Evolutionary conservation across 1,140 invertebrate genomes (phyloP), one percentile per base, ranked within the genome.

Genomic region (Rhyacophila brunnea): DNA sequence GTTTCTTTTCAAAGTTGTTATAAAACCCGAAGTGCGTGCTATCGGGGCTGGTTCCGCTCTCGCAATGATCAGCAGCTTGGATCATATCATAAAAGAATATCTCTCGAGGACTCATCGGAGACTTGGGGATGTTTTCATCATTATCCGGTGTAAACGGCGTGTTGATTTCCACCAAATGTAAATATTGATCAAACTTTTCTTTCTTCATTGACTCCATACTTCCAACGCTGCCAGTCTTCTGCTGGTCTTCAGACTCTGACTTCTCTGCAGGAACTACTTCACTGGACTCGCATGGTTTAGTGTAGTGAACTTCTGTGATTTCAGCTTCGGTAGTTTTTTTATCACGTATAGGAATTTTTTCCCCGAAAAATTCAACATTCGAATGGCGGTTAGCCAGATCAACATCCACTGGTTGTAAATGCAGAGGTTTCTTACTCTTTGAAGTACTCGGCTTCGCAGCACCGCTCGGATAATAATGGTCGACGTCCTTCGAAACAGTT

Each of bases 31-130:
- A 60, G 19, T 56, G 51, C 1, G 53, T 53, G 38, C 58, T 60
- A 20, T 64, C 62, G 7, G 62, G 58, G 38, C 62, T 64, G 50
- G 48, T 58, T n/a, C 36, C 53, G 13, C 23, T 56, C 10, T 48
- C 62, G 13, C 38, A 50, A 50, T 64, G 52, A 13, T 64, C 62
- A 10, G 62, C 58, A 14, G 62, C 62, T 49, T 64, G 62, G 32
- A 64, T 64, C 34, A 64, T 15, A 46, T 64, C 62, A 45, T 60
- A 60, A 34, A 64, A 64, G 42, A 64, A 64, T 60, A 64, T 64
- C 44, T 64, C 62, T n/a, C 62, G 48, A 2, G 62, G 62, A 54
- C 62, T 64, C 49, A 64, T 17, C 3, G 62, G 62, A 1, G 62
- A 47, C 10, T 64, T 64, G n/a, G 40, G 2, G 1, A 15, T 11